Evolutionary conservation across 2,113 vertebrate genomes (phyloP), one percentile per base, ranked within the genome.

Genomic region (Opisthocomus hoazin): DNA sequence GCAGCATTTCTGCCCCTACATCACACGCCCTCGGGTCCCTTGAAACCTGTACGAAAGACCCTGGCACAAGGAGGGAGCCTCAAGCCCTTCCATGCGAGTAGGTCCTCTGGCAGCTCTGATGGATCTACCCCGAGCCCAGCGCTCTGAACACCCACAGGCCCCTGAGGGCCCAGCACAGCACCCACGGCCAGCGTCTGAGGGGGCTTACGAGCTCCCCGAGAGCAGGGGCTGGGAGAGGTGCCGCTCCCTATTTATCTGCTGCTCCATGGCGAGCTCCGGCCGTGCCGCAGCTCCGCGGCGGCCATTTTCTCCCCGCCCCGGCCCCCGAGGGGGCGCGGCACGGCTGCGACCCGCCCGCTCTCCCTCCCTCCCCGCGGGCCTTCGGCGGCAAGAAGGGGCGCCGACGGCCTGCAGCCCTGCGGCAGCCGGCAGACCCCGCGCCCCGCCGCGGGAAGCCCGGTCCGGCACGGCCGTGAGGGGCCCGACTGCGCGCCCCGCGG

Each of bases 231-330:
- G 17, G 46, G 3, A 8, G 29, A n/a, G 6, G 4, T 2, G 21
- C 1, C 24, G 0, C 50, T 65, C 10, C 29, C 22, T 6, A 2
- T 1, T 26, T 21, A 2, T 1, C 29, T 21, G 11, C 4, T 9
- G 3, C n/a, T 18, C 66, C 43, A 0, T 0, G 32, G 12, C 15
- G 9, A 51, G 23, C 17, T 16, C 18, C 26, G 2, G 7, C 39
- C 45, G 6, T 0, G 4, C 53, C 48, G 0, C 20, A 3, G 11
- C 36, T 5, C 3, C 20, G 1, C 3, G 6, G 34, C 56, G 6
- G 50, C 81, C 75, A 64, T 64, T 37, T 75, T 57, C 54, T 51
- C 36, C 39, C 19, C 46, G 11, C 18, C 51, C 89, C 24, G 11
- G 22, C 6, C 14, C 15, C 23, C 36, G 9, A 11, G 30, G 36